Evolutionary conservation across 2,888 invertebrate species (phyloP).

Genomic region (Caenorhabditis sinica): DNA sequence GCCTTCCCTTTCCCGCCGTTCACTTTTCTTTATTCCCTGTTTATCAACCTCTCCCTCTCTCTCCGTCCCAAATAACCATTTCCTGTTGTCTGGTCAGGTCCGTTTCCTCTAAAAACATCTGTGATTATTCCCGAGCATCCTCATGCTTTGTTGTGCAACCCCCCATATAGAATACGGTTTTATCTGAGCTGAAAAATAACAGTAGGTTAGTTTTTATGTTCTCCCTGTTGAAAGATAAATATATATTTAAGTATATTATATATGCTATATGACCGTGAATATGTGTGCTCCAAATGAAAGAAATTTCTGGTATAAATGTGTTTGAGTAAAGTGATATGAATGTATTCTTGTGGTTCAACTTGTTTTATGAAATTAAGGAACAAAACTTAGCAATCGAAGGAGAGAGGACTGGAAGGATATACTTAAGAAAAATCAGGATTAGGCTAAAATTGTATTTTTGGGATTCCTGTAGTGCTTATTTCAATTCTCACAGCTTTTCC

Average conservation of each 20-base stretch:
- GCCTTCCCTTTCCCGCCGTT: not conserved
- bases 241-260: slow-evolving; percentile 6
- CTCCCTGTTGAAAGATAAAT: slow-evolving; percentile 26
- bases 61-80: slow-evolving; percentile 28
- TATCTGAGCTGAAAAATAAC: slow-evolving; percentile 40
- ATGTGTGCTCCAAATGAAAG: slow-evolving; percentile 25
- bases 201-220: slow-evolving; percentile 35
- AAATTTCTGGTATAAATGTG: slow-evolving; percentile 39
- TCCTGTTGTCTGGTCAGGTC: slow-evolving; percentile 57
- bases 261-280: not conserved
- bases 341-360: not conserved
- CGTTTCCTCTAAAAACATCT: slow-evolving; percentile 55
- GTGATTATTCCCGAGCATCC: slow-evolving; percentile 38
- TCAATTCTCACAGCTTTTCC: too few relatives aligned
- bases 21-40: not conserved
- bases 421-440: too few relatives aligned
- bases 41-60: not conserved
- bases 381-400: too few relatives aligned
- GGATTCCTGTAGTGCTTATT: too few relatives aligned
- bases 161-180: slow-evolving; percentile 62
- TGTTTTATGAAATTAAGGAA: too few relatives aligned
- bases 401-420: too few relatives aligned
- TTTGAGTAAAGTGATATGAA: slow-evolving; percentile 3
- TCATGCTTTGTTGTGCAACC: slow-evolving; percentile 60
- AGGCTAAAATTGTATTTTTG: too few relatives aligned